Conservation (phyloP, 2,888 invertebrate genomes). For the Saturnia pavonia region DNA sequence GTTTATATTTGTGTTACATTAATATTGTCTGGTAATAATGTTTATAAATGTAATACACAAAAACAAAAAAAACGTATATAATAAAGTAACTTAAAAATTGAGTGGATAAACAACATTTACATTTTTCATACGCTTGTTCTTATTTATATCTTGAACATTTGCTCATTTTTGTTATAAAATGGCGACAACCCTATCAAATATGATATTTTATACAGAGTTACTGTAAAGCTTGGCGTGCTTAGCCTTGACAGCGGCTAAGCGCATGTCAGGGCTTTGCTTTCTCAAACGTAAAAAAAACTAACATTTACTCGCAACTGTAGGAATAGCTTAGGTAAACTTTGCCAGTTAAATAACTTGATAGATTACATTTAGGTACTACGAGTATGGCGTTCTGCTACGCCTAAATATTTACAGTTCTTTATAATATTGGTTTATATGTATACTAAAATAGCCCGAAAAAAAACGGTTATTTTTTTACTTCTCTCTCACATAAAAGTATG, state of each 20-base stretch:
- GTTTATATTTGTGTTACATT: background rate
- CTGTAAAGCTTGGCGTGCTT: conserved; percentile 30
- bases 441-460: no score
- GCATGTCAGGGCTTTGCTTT: conserved; percentile 38
- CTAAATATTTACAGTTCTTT: background rate
- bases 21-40: background rate
- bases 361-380: no score
- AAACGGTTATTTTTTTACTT: no score
- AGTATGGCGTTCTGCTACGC: no score
- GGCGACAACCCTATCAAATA: background rate
- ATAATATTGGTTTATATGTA: background rate
- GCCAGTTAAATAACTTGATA: no score
- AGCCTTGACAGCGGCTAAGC: conserved; percentile 40
- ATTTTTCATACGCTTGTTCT: no score
- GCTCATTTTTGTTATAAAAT: background rate
- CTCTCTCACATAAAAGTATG: no score
- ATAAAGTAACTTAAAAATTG: background rate
- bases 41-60: background rate
- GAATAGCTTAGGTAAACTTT: no score
- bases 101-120: no score
- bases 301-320: background rate
- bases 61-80: background rate
- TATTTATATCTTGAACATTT: background rate
- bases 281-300: conserved; percentile 28
- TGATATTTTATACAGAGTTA: background rate